phyloP scores from a whole-genome alignment of 2,113 vertebrate genomes.

The Hippocampus abdominalis region DNA sequence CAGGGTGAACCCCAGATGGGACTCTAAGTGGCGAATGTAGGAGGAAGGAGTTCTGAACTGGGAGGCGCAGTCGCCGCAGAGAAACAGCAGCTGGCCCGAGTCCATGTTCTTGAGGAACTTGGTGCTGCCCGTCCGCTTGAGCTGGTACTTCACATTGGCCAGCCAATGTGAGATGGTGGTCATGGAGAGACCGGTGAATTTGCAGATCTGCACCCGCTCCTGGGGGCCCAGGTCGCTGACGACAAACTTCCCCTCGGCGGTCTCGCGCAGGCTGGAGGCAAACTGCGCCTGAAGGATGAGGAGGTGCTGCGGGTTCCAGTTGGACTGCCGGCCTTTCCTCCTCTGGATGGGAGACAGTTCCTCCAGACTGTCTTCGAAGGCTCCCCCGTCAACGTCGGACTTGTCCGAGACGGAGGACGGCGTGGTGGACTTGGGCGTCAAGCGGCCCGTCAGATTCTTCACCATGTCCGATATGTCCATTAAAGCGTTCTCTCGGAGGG shows the following conservation, averaged over 20 bases:
- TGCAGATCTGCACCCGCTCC: conserved; percentile 97
- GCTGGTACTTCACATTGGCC: conserved; percentile 99
- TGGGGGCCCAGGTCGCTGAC: conserved; percentile 94
- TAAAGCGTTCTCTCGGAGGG: conserved; percentile 91
- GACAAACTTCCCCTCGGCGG: conserved; percentile 90
- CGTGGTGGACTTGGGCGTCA: conserved; percentile 97
- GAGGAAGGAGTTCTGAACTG: conserved; percentile 97
- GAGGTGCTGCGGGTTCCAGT: conserved; percentile 99
- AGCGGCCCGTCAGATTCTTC: conserved; percentile 93
- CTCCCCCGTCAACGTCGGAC: conserved; percentile 89
- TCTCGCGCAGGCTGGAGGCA: conserved; percentile 90
- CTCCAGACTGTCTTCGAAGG: conserved; percentile 91
- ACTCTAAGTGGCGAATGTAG: conserved; percentile 96
- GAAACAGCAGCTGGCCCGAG: conserved; percentile 95
- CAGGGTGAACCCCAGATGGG: conserved; percentile 95
- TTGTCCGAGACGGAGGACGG: conserved; percentile 94
- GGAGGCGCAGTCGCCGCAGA: conserved; percentile 98
- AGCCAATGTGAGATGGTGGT: conserved; percentile 99
- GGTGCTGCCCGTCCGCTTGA: conserved; percentile 96
- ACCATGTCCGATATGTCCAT: conserved; percentile 99
- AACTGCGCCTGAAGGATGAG: conserved; percentile 98
- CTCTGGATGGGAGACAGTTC: conserved; percentile 94
- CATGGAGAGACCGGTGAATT: conserved; percentile 99
- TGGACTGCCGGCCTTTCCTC: conserved; percentile 96
- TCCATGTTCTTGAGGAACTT: conserved; percentile 99